Percentiles rank a stretch among this genome's conserved stretches.
Evolutionary conservation across 2,113 vertebrate species (phyloP).

Genomic region (Oryzias javanicus): DNA sequence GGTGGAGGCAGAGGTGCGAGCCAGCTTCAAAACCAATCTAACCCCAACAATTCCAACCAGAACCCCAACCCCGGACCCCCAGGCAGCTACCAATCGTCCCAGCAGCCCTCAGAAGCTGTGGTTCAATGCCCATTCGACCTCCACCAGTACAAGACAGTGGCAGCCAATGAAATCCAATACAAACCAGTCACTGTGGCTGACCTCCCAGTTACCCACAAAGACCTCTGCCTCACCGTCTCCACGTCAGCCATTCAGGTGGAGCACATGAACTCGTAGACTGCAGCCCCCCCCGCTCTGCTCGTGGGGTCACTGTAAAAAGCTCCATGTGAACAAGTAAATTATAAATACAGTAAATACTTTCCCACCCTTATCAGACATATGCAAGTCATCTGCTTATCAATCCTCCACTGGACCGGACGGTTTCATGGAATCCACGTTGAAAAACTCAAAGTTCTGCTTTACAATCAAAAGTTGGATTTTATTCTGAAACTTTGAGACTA

Average conservation of each 20-base stretch:
- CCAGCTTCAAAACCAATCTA: constrained; percentile 75
- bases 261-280: constrained; percentile 78
- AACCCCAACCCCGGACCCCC: constrained; percentile 60
- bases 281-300: constrained; percentile 26
- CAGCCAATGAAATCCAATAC: constrained; percentile 79
- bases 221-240: constrained; percentile 98
- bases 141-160: constrained; percentile 94
- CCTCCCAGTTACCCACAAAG: constrained; percentile 87
- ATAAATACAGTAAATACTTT: background rate
- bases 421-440: constrained; percentile 4
- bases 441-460: constrained; percentile 8
- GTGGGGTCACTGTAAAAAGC: constrained; percentile 38
- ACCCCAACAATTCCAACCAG: constrained; percentile 71
- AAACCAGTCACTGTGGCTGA: constrained; percentile 77
- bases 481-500: constrained; percentile 29
- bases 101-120: constrained; percentile 74
- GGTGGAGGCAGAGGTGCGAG: constrained; percentile 32
- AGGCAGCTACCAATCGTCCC: constrained; percentile 62
- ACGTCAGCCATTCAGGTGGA: constrained; percentile 86
- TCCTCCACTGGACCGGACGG: constrained; percentile 4
- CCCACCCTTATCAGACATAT: background rate
- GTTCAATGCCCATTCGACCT: constrained; percentile 91
- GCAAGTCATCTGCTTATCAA: constrained; percentile 1
- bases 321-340: constrained; percentile 28
- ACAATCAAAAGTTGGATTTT: constrained; percentile 15